Base-by-base conservation (phyloP, 2,113 vertebrate species). In the Salvelinus fontinalis region DNA sequence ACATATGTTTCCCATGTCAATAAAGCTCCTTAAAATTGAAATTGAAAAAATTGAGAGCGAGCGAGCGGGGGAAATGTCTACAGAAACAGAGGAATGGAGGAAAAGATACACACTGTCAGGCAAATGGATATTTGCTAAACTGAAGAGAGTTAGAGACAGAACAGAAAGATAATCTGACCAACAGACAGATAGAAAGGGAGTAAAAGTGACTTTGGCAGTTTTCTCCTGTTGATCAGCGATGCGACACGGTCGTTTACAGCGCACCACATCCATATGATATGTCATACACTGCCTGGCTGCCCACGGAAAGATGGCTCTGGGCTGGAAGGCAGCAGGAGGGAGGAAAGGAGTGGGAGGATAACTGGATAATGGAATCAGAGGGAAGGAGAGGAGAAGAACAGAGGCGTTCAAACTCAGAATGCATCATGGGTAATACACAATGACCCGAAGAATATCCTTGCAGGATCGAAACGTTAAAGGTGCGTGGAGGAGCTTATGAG, bases 211-310 rank as follows among this genome's bases (percentile, higher is more conserved):
- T 75, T 75, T 60, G 74, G 69, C 74, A 34, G 51, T 60, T 68
- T 31, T 49, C 9, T 31, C n/a, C 79, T 67, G 70, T 67, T 72
- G 69, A 72, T 80, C 60, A 67, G 59, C 69, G 62, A 67, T 71
- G 73, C 68, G 68, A 22, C 11, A 22, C 60, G 4, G 62, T 71
- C 27, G 75, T 75, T 80, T 67, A 75, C 69, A 24, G 20, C n/a
- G 20, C 18, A 69, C 74, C 54, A 67, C 29, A 34, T 34, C 64
- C 72, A 29, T 49, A 59, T 66, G 51, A 70, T 75, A 69, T 18
- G 67, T 75, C 73, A 79, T 64, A 65, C 39, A 11, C 67, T 13
- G 67, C 67, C 77, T 79, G 18, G 62, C 67, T 71, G 77, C 69
- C 68, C 64, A 22, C 24, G 49, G 24, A 54, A 71, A 49, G 22